Conservation (phyloP, 2,797 vertebrate species). For the Betta splendens region DNA sequence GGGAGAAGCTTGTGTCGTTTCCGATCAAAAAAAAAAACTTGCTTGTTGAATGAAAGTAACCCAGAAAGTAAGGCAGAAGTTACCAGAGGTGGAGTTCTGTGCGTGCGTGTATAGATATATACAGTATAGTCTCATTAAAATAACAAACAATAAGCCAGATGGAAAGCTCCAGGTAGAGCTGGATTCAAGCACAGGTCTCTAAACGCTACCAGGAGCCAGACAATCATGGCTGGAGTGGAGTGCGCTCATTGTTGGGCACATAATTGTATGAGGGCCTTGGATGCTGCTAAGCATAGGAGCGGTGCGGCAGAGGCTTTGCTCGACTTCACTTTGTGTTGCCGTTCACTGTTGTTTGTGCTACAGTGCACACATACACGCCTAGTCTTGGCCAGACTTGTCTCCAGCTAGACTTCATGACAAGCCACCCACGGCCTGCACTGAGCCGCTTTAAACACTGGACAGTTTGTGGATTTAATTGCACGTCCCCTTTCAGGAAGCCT, state of each 20-base stretch:
- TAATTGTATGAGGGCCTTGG: slow-evolving; percentile 48
- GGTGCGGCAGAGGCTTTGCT: slow-evolving; percentile 16
- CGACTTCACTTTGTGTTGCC: slow-evolving; percentile 14
- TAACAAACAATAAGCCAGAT: too few species aligned
- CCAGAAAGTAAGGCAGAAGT: too few species aligned
- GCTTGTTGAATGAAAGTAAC: too few species aligned
- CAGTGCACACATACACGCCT: slow-evolving; percentile 19
- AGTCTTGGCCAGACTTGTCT: slow-evolving; percentile 28
- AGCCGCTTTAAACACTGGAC: slow-evolving; percentile 54
- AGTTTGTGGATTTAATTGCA: slow-evolving; percentile 74
- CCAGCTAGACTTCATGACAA: slow-evolving; percentile 31
- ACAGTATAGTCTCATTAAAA: too few species aligned
- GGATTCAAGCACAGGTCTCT: slow-evolving; percentile 21
- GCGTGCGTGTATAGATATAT: too few species aligned
- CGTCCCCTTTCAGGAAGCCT: slow-evolving; percentile 46
- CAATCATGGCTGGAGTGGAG: slow-evolving; percentile 25
- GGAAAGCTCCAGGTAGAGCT: background rate
- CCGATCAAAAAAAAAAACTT: too few species aligned
- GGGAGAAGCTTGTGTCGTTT: too few species aligned
- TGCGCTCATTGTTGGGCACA: slow-evolving; percentile 35
- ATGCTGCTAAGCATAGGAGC: slow-evolving; percentile 45
- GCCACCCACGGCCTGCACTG: slow-evolving; percentile 49
- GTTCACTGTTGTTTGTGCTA: slow-evolving; percentile 12
- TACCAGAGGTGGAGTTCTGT: too few species aligned
- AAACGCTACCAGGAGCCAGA: slow-evolving; percentile 26